Evolutionary conservation across 2,888 invertebrate species (phyloP).

Genomic region (Lydus trimaculatus): DNA sequence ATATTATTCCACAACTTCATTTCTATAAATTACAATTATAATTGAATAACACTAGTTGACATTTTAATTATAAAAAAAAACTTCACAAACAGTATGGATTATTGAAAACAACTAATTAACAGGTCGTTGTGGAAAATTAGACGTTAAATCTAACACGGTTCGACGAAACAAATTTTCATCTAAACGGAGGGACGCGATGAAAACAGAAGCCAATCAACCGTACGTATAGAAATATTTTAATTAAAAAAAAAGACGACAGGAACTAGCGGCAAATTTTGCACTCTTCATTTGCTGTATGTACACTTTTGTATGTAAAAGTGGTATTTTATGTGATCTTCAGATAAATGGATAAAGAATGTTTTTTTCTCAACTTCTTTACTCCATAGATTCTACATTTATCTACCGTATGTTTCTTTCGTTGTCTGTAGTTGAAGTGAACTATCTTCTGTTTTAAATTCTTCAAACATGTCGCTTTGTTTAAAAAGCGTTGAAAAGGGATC

Average conservation of each 20-base stretch:
- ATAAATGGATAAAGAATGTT: no score
- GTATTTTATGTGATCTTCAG: no score
- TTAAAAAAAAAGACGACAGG: not conserved
- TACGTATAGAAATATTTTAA: not conserved
- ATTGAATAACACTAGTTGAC: constrained; percentile 36
- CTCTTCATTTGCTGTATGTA: no score
- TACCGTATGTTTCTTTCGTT: no score
- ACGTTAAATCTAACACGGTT: constrained; percentile 34
- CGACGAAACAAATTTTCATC: constrained; percentile 18
- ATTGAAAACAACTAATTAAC: constrained; percentile 41
- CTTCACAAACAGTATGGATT: constrained; percentile 36
- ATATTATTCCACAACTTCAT: not conserved
- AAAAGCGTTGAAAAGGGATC: no score
- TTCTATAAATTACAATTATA: constrained; percentile 33
- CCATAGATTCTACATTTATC: no score
- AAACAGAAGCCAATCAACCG: not conserved
- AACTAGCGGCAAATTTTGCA: no score
- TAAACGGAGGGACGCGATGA: not conserved
- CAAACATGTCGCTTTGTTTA: no score
- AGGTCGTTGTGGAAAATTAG: constrained; percentile 36
- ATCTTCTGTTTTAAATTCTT: no score
- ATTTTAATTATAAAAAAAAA: constrained; percentile 40
- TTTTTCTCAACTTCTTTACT: no score
- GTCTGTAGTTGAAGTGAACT: no score
- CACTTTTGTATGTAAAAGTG: no score